phyloP scores from a whole-genome alignment of 2,888 invertebrate species.

The Lottia scabra region DNA sequence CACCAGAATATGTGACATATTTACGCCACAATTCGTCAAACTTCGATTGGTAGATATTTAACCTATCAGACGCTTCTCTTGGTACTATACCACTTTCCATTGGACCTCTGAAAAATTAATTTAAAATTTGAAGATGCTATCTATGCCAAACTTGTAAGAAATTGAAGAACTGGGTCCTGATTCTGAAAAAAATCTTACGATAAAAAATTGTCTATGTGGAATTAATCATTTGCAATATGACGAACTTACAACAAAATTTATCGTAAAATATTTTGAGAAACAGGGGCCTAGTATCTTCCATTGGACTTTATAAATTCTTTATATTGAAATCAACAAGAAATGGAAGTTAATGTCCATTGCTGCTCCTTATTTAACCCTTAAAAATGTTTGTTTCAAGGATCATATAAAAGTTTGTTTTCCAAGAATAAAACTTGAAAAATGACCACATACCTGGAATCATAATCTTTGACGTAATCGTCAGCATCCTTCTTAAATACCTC shows the following conservation, averaged over 20 bases:
- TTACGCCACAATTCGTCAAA: constrained; percentile 98
- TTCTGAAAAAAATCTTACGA: not conserved
- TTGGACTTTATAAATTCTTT: too few species aligned
- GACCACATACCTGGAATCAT: constrained; percentile 64
- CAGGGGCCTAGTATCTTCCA: too few species aligned
- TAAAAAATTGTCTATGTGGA: too few species aligned
- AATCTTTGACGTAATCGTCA: constrained; percentile 69
- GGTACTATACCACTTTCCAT: constrained; percentile 94
- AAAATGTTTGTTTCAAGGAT: too few species aligned
- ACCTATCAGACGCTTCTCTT: constrained; percentile 91
- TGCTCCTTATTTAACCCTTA: too few species aligned
- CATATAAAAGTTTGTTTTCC: too few species aligned
- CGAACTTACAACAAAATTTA: too few species aligned
- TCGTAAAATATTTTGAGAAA: too few species aligned
- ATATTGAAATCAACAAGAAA: too few species aligned
- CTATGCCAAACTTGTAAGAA: not conserved
- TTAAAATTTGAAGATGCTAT: not conserved
- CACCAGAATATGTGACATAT: constrained; percentile 91
- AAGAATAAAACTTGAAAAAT: not conserved
- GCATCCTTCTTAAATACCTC: constrained; percentile 82
- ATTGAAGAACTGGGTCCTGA: too few species aligned
- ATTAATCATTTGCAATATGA: too few species aligned
- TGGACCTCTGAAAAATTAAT: constrained; percentile 76
- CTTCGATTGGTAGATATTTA: constrained; percentile 81
- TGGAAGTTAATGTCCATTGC: too few species aligned